phyloP scores from a whole-genome alignment of 2,113 vertebrate genomes.

The Perca fluviatilis region DNA sequence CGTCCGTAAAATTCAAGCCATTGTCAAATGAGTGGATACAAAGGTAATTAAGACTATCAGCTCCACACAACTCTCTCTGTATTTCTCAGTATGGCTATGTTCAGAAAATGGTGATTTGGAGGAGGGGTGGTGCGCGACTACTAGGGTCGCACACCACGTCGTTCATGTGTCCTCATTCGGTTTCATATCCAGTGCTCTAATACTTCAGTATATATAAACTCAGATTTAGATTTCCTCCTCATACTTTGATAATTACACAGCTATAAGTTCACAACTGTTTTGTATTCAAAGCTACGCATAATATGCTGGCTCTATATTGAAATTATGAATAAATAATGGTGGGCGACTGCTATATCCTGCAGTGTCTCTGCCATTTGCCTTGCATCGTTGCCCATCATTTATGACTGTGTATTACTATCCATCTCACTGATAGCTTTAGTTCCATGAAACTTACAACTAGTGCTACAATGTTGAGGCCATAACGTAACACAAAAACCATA shows the following conservation, averaged over 20 bases:
- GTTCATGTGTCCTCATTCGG: background rate
- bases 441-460: background rate
- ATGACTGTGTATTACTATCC: background rate
- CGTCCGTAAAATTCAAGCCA: no score
- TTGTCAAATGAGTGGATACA: no score
- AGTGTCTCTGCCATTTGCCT: slow-evolving; percentile 13
- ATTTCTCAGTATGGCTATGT: no score
- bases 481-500: background rate
- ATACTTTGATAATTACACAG: background rate
- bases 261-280: slow-evolving; percentile 2
- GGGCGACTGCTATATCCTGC: slow-evolving; percentile 25
- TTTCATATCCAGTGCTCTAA: background rate
- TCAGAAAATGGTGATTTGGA: no score
- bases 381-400: slow-evolving; percentile 19
- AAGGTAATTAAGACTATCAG: no score
- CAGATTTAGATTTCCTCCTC: background rate
- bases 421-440: slow-evolving; percentile 1
- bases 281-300: slow-evolving; percentile 39
- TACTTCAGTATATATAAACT: background rate
- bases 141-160: no score
- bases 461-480: background rate
- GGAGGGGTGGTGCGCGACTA: no score
- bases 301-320: slow-evolving; percentile 10
- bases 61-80: no score
- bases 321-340: slow-evolving; percentile 53